These are phyloP conservation scores for Motacilla tschutschensis DNA, from an alignment of 2,113 vertebrate species.

Conservation along the genomic window DNA sequence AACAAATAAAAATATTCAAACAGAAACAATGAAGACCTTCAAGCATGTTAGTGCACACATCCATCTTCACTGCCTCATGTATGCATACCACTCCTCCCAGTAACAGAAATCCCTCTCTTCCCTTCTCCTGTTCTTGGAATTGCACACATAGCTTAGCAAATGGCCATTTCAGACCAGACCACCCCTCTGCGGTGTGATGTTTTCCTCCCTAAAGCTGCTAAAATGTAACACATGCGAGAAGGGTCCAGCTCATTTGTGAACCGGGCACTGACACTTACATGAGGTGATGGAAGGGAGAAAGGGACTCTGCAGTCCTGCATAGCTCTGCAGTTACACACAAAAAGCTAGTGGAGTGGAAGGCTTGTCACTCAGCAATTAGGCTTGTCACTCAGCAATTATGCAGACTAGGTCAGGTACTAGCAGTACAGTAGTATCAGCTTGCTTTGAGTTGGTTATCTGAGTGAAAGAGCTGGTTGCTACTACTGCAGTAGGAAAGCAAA, in stretches of 20 bases:
- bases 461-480: accelerated
- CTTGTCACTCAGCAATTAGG: not conserved
- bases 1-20: not conserved
- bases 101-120: not conserved
- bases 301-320: not conserved
- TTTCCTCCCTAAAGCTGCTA: not conserved
- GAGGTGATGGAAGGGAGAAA: not conserved
- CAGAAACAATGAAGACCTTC: not conserved
- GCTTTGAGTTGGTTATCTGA: not conserved
- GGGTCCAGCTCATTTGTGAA: not conserved
- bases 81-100: accelerated
- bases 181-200: not conserved
- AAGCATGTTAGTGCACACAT: not conserved
- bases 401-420: not conserved
- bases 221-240: not conserved
- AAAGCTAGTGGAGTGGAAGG: not conserved
- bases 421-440: not conserved
- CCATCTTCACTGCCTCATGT: not conserved
- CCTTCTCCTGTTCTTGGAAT: not conserved
- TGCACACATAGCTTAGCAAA: not conserved
- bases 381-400: not conserved
- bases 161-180: not conserved
- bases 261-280: not conserved
- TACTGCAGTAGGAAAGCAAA: not conserved
- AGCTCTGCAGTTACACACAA: not conserved